These are phyloP conservation scores for Cathartes aura DNA, from an alignment of 2,113 vertebrate genomes.

Conservation along the genomic window DNA sequence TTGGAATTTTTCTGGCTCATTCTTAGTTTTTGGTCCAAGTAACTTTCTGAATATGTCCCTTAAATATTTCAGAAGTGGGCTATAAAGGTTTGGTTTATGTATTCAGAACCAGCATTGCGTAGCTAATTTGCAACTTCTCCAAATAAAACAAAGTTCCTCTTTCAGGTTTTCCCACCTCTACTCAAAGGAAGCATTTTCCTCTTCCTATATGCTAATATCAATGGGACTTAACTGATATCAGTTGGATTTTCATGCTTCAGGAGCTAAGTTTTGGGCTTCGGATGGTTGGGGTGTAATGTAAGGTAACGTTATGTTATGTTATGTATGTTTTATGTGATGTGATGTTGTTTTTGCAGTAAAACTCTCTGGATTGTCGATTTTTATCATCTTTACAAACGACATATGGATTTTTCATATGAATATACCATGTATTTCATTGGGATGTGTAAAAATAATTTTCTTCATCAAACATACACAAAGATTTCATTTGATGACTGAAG, in stretches of 20 bases:
- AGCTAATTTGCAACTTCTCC: neutral
- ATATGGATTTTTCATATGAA: neutral
- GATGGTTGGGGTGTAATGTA: neutral
- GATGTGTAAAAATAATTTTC: neutral
- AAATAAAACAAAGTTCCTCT: constrained; percentile 13
- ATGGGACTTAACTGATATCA: neutral
- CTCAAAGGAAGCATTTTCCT: constrained; percentile 35
- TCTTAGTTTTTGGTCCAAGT: neutral
- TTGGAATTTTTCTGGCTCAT: neutral
- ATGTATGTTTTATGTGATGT: neutral
- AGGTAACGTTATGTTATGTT: neutral
- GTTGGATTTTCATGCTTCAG: neutral
- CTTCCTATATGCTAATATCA: neutral
- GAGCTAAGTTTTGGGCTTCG: neutral
- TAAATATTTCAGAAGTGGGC: neutral
- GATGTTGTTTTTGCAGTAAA: neutral
- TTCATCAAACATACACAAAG: neutral
- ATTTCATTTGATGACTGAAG: neutral
- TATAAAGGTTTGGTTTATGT: constrained; percentile 1
- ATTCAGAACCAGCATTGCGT: neutral
- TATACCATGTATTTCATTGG: neutral
- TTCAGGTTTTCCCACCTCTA: neutral
- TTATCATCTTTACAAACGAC: neutral
- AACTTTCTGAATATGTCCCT: neutral
- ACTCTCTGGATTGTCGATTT: neutral